Evolutionary conservation across 2,888 invertebrate genomes (phyloP).

Genomic region (Ochropleura leucogaster): DNA sequence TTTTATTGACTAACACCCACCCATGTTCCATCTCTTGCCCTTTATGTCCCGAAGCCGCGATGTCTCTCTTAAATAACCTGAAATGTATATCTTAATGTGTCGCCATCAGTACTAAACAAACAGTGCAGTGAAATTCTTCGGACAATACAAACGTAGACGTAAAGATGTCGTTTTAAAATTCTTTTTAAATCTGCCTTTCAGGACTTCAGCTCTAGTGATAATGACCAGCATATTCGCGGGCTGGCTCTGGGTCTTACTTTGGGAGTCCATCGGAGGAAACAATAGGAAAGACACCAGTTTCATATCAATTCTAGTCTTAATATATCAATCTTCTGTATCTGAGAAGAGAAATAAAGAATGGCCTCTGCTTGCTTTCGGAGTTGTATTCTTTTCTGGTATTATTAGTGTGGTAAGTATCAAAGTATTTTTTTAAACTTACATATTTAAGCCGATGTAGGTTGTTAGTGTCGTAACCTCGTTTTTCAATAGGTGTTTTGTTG

Average conservation of each 20-base stretch:
- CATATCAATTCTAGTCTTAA: slow-evolving; percentile 90
- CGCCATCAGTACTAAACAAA: no score
- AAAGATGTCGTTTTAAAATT: no score
- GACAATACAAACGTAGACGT: no score
- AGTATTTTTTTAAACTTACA: background rate
- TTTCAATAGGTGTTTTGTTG: no score
- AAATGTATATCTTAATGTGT: no score
- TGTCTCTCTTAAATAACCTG: no score
- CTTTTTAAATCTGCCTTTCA: slow-evolving; percentile 75
- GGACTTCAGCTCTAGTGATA: slow-evolving; percentile 91
- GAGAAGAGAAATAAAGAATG: slow-evolving; percentile 88
- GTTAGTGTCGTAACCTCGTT: no score
- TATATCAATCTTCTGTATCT: slow-evolving; percentile 90
- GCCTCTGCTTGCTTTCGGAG: slow-evolving; percentile 90
- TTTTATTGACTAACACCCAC: no score
- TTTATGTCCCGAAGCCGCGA: no score
- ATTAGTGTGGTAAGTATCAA: slow-evolving; percentile 90
- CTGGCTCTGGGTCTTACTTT: slow-evolving; percentile 90
- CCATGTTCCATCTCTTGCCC: no score
- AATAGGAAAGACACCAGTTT: slow-evolving; percentile 88
- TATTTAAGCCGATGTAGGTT: no score
- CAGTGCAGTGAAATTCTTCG: no score
- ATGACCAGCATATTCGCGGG: slow-evolving; percentile 90
- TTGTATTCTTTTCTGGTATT: slow-evolving; percentile 91
- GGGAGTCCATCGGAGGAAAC: slow-evolving; percentile 87